These are phyloP conservation scores for Epirrhoe alternata DNA, from an alignment of 2,888 invertebrate genomes.

Conservation along the genomic window DNA sequence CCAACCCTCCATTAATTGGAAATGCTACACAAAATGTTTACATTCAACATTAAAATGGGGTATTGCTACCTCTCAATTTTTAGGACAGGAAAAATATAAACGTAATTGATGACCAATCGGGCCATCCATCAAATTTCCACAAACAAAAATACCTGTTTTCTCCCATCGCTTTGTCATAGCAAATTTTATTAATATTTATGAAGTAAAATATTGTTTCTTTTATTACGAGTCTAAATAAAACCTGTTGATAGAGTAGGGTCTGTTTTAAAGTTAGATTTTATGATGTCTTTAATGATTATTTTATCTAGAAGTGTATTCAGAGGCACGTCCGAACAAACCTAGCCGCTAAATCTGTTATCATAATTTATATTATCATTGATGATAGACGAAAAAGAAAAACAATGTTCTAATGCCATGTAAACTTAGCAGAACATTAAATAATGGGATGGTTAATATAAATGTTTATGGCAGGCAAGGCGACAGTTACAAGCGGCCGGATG, in stretches of 20 bases:
- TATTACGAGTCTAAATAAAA: not conserved
- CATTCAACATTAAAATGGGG: conserved; percentile 12
- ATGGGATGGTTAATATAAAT: not conserved
- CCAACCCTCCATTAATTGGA: conserved; percentile 44
- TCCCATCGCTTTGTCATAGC: conserved; percentile 10
- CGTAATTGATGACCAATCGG: conserved; percentile 27
- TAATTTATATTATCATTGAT: too few species aligned
- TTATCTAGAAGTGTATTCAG: too few species aligned
- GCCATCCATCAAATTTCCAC: conserved; percentile 26
- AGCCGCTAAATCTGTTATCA: too few species aligned
- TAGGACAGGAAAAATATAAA: conserved; percentile 16
- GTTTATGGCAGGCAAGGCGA: conserved; percentile 85
- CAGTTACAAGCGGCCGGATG: conserved; percentile 92
- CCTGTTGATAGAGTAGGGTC: too few species aligned
- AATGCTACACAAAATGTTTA: conserved; percentile 35
- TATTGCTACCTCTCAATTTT: conserved; percentile 9
- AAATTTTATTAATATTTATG: conserved; percentile 5
- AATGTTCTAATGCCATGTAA: not conserved
- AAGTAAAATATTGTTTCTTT: not conserved
- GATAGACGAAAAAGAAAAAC: too few species aligned
- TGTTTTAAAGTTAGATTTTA: too few species aligned
- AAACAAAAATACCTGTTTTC: conserved; percentile 16
- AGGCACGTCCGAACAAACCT: too few species aligned
- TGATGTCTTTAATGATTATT: too few species aligned
- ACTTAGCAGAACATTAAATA: not conserved